Base-by-base conservation (phyloP, 2,113 vertebrate genomes). In the Callopanchax toddi region DNA sequence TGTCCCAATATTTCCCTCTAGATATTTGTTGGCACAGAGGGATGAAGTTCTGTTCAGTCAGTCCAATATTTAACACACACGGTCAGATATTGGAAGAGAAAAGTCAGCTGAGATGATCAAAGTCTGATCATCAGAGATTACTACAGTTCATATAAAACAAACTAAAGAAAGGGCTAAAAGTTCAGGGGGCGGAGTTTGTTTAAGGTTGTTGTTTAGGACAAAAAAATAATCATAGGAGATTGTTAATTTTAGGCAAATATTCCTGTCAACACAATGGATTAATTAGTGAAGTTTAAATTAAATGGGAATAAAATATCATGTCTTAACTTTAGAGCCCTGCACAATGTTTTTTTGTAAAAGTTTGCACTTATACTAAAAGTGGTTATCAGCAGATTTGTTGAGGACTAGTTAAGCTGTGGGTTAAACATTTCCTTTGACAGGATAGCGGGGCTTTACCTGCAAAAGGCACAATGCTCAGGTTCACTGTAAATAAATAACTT, bases 91-190 rank as follows among this genome's bases (percentile, higher is more conserved):
- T 71, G 43, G 45, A 76, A 23, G 52, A 67, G 23, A 80, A 53
- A 69, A 60, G 53, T 68, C 64, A 73, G 67, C 29, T 6, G 32
- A 79, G 23, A 55, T 37, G 58, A 45, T 70, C 73, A 79, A 79
- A 83, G 79, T 82, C 70, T 58, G 21, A 17, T n/a, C n/a, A n/a
- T 49, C 26, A 13, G 20, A 58, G 68, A 69, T 75, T 54, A 80
- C 36, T 61, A 5, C 20, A 39, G 71, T 59, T 20, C 54, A 76
- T 58, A 74, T 10, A 60, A 65, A 68, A 11, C 54, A 43, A 70
- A 60, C 60, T 21, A 37, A 52, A 53, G 7, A 49, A 36, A 63
- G 16, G 17, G 29, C 51, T 44, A 2, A 37, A 32, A 11, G 52
- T 34, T 40, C 48, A 11, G 10, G 23, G 57, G 2, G 7, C 42